These are phyloP conservation scores for Phrynosoma platyrhinos DNA, from an alignment of 2,113 vertebrate species.

Conservation along the genomic window DNA sequence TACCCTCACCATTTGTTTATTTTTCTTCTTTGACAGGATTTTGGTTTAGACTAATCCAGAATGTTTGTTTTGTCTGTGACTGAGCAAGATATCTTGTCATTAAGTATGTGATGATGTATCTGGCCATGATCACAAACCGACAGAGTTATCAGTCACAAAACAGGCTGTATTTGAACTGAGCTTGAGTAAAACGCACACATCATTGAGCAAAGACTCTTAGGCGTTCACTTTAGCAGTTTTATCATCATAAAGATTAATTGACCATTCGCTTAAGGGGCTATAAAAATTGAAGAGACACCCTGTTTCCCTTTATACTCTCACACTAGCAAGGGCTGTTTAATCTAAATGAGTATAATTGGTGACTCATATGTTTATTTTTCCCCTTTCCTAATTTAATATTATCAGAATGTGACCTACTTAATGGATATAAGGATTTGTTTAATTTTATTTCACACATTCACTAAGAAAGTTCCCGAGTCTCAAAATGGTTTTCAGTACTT, in stretches of 20 bases:
- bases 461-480: slow-evolving; percentile 21
- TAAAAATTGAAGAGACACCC: slow-evolving; percentile 60
- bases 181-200: slow-evolving; percentile 58
- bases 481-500: slow-evolving; percentile 8
- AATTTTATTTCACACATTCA: slow-evolving; percentile 34
- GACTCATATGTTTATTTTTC: slow-evolving; percentile 52
- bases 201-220: slow-evolving; percentile 48
- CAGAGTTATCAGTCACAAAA: slow-evolving; percentile 59
- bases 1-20: background rate
- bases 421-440: slow-evolving; percentile 15
- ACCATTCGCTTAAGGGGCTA: slow-evolving; percentile 47
- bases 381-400: slow-evolving; percentile 47
- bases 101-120: slow-evolving; percentile 42
- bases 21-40: slow-evolving; percentile 28
- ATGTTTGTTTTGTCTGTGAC: slow-evolving; percentile 51
- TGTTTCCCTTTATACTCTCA: slow-evolving; percentile 11
- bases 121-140: slow-evolving; percentile 41
- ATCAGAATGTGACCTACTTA: slow-evolving; percentile 39
- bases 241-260: slow-evolving; percentile 63
- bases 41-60: slow-evolving; percentile 36
- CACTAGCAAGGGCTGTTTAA: slow-evolving; percentile 29
- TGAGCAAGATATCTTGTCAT: slow-evolving; percentile 39
- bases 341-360: slow-evolving; percentile 41
- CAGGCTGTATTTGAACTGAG: slow-evolving; percentile 45
- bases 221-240: slow-evolving; percentile 55